Evolutionary conservation across 2,888 invertebrate genomes (phyloP).

Genomic region (Achlya flavicornis): DNA sequence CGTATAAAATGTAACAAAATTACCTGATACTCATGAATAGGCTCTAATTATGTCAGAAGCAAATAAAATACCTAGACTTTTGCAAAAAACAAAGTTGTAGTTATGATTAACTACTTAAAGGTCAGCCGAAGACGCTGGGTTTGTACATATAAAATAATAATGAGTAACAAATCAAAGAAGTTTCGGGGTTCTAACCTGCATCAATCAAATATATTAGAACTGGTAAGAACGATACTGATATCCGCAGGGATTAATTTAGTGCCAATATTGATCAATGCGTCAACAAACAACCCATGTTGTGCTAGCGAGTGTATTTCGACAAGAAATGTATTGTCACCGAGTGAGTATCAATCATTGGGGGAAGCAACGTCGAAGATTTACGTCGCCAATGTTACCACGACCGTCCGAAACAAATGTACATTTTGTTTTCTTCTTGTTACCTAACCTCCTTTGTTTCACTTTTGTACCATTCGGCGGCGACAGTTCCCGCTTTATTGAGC

Average conservation of each 20-base stretch:
- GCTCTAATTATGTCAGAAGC: slow-evolving; percentile 36
- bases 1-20: slow-evolving; percentile 27
- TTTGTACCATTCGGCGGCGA: slow-evolving; percentile 50
- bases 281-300: slow-evolving; percentile 35
- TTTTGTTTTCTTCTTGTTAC: slow-evolving; percentile 44
- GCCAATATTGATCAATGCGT: slow-evolving; percentile 54
- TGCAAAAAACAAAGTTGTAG: slow-evolving; percentile 28
- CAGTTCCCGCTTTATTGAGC: slow-evolving; percentile 62
- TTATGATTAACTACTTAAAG: slow-evolving; percentile 21
- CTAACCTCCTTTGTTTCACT: slow-evolving; percentile 55
- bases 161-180: slow-evolving; percentile 7
- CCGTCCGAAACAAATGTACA: slow-evolving; percentile 53
- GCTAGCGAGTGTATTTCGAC: slow-evolving; percentile 43
- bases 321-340: slow-evolving; percentile 48
- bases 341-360: slow-evolving; percentile 63
- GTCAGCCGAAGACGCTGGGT: slow-evolving; percentile 18
- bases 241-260: slow-evolving; percentile 58
- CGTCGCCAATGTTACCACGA: slow-evolving; percentile 39
- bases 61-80: slow-evolving; percentile 24
- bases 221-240: slow-evolving; percentile 34
- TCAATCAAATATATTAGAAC: slow-evolving; percentile 56
- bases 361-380: slow-evolving; percentile 50
- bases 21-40: slow-evolving; percentile 35
- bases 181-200: slow-evolving; percentile 27
- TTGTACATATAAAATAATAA: not conserved